Evolutionary conservation across 2,888 invertebrate genomes (phyloP).

Genomic region (Limnephilus auricula): DNA sequence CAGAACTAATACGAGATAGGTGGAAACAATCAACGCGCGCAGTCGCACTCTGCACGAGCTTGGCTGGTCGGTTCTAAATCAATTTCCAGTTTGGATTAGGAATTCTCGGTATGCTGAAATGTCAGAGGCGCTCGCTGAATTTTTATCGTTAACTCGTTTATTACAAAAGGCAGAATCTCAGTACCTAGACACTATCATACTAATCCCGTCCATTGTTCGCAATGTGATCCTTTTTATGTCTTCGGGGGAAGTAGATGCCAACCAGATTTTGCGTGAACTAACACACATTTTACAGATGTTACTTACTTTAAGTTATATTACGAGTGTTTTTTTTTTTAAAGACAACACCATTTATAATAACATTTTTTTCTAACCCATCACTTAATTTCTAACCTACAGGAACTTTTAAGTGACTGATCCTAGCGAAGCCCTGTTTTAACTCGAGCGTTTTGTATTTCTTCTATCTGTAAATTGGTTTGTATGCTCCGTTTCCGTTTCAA

Average conservation of each 20-base stretch:
- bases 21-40: neutral
- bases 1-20: neutral
- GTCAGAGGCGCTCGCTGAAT: constrained; percentile 42
- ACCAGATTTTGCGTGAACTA: neutral
- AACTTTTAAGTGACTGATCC: no score
- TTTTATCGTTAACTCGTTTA: constrained; percentile 38
- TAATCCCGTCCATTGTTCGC: neutral
- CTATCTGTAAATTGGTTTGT: no score
- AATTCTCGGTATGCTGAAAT: constrained; percentile 45
- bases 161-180: constrained; percentile 10
- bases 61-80: constrained; percentile 3
- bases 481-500: no score
- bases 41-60: constrained; percentile 24
- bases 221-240: neutral
- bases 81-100: constrained; percentile 51
- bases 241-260: neutral
- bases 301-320: no score
- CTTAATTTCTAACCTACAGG: no score
- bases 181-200: neutral
- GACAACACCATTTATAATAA: neutral
- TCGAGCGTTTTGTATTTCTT: no score
- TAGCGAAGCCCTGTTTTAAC: no score
- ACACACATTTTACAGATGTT: no score
- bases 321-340: no score
- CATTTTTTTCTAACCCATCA: no score